phyloP scores from a whole-genome alignment of 1,140 invertebrate genomes.

The Drosophila ficusphila region DNA sequence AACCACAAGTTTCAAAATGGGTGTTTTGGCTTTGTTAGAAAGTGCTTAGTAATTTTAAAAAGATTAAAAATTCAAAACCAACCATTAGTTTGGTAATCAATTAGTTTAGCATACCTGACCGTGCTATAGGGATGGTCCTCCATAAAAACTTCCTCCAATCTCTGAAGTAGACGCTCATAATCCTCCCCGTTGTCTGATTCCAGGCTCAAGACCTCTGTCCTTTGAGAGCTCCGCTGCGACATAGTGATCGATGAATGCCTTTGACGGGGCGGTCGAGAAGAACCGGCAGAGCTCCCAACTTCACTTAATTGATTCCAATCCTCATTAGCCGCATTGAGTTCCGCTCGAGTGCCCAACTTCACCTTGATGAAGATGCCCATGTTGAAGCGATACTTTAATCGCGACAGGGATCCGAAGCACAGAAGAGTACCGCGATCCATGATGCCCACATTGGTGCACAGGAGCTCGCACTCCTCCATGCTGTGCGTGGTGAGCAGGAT shows the following conservation, averaged over 20 bases:
- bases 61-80: no score
- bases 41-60: no score
- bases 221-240: no score
- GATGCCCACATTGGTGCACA: conserved; percentile 90
- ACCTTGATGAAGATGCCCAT: conserved; percentile 82
- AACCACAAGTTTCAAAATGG: no score
- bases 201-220: not conserved
- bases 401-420: conserved; percentile 78
- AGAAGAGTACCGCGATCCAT: conserved; percentile 90
- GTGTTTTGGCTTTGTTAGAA: no score
- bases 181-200: not conserved
- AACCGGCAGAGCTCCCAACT: not conserved
- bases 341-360: conserved; percentile 63
- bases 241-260: no score
- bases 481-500: conserved; percentile 85
- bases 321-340: not conserved
- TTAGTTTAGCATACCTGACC: conserved; percentile 12
- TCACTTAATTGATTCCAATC: not conserved
- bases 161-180: not conserved
- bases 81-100: no score
- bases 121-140: conserved; percentile 27
- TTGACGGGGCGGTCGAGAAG: no score
- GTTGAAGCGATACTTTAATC: conserved; percentile 82
- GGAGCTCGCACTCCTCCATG: conserved; percentile 93
- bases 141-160: conserved; percentile 10